These are phyloP conservation scores for Semaprochilodus insignis DNA, from an alignment of 2,797 vertebrate species.

Conservation along the genomic window DNA sequence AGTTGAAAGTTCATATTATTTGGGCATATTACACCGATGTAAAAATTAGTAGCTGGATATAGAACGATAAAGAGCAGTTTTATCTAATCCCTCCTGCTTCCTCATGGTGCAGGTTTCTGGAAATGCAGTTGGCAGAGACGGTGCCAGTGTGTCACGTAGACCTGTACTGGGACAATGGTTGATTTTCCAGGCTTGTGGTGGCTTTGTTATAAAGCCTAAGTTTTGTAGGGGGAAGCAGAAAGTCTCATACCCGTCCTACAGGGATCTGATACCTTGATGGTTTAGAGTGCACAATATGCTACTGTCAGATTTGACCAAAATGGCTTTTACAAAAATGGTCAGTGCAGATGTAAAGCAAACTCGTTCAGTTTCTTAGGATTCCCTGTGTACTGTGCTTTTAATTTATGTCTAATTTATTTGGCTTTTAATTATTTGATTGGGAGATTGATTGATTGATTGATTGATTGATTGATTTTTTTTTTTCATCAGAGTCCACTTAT, in stretches of 20 bases:
- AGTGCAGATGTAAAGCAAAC: not conserved
- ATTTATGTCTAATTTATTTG: too few species aligned
- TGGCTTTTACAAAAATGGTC: not conserved
- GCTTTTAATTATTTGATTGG: not conserved
- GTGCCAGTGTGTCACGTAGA: not conserved
- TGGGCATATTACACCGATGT: not conserved
- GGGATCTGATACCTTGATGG: constrained; percentile 43
- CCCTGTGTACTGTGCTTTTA: too few species aligned
- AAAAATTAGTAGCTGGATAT: not conserved
- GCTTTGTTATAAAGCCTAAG: not conserved
- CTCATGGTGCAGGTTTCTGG: not conserved
- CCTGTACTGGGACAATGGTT: not conserved
- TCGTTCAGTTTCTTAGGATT: not conserved
- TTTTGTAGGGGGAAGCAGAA: constrained; percentile 19
- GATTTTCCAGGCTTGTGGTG: not conserved
- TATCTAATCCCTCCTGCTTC: not conserved
- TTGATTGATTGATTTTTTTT: too few species aligned
- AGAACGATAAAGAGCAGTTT: not conserved
- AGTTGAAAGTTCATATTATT: not conserved
- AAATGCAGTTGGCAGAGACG: not conserved
- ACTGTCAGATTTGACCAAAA: not conserved
- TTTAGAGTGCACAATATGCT: constrained; percentile 3
- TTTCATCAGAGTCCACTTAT: not conserved
- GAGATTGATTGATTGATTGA: too few species aligned
- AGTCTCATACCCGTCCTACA: constrained; percentile 6